phyloP scores from a whole-genome alignment of 2,888 invertebrate species.

The Megaustenia siamemsis region DNA sequence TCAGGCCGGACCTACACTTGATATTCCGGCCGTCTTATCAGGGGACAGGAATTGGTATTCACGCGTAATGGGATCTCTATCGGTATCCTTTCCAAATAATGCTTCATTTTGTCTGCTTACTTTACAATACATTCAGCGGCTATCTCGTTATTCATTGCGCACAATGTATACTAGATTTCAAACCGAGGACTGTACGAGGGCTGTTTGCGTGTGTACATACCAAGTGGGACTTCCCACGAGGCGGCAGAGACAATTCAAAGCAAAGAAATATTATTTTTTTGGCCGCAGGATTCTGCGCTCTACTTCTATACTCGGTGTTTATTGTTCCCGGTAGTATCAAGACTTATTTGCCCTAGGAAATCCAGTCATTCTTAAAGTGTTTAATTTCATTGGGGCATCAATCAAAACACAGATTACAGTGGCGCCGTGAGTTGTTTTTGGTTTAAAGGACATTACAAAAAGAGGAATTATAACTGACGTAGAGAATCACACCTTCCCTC shows the following conservation, averaged over 20 bases:
- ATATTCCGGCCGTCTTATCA: conserved; percentile 7
- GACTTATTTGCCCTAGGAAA: conserved; percentile 2
- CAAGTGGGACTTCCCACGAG: not conserved
- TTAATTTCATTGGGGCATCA: conserved; percentile 28
- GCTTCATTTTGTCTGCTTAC: not conserved
- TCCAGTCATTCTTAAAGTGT: conserved; percentile 18
- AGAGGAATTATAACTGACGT: not conserved
- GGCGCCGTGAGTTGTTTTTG: not conserved
- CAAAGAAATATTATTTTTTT: conserved; percentile 48
- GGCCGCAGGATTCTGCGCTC: not conserved
- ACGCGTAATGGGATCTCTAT: conserved; percentile 16
- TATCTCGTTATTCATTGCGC: not conserved
- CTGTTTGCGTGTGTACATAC: not conserved
- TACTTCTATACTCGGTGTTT: not conserved
- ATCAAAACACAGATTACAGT: conserved; percentile 9
- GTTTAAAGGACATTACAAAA: not conserved
- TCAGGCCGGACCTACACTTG: not conserved
- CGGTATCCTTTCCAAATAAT: not conserved
- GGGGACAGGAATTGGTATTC: not conserved
- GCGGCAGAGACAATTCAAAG: not conserved
- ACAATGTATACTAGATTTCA: not conserved
- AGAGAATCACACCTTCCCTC: conserved; percentile 8
- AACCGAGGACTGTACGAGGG: not conserved
- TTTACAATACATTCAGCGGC: not conserved
- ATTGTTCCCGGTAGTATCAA: conserved; percentile 1